Evolutionary conservation across 2,888 invertebrate genomes (phyloP), one percentile per base, ranked within the genome.

Genomic region (Xestia xanthographa): DNA sequence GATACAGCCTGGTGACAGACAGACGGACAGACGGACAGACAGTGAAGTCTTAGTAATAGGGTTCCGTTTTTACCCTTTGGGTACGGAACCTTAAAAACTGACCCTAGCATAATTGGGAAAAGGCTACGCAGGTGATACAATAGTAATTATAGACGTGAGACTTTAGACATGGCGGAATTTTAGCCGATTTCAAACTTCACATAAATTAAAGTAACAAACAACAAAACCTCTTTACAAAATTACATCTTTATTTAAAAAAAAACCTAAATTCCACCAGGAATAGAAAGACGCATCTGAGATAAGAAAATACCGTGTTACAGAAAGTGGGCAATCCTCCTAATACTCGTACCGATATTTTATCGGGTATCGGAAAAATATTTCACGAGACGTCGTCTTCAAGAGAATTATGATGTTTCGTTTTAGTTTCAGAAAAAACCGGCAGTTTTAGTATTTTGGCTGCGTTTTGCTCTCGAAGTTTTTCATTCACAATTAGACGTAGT

Each of bases 301-400:
- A 69, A 67, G 38, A 83, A 79, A 56, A 82, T 29, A 22, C 3
- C 5, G 58, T 58, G 45, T 41, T 38, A 26, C 50, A 38, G 50
- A 71, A 79, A 79, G 58, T 78, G 53, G n/a, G 6, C 63, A 78
- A 78, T 83, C 66, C 14, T 41, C 70, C 17, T 77, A 62, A 71
- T 56, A 34, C 1, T 34, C 34, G 1, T 34, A 48, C 63, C 56
- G 29, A 83, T 41, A 72, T 26, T 83, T 79, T 80, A 83, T 83
- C 58, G 84, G 34, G 45, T 79, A 80, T 79, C 38, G 62, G 26
- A 58, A 79, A 75, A 67, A 60, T 79, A 79, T 80, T 63, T 63
- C 20, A 58, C 38, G 53, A 70, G 43, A 41, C 41, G 41, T 41
- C 66, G 22, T 53, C 43, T 67, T 69, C 58, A 29, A 58, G 20